These are phyloP conservation scores for Muscidifurax raptorellus DNA, from an alignment of 1,140 invertebrate genomes.

Conservation along the genomic window DNA sequence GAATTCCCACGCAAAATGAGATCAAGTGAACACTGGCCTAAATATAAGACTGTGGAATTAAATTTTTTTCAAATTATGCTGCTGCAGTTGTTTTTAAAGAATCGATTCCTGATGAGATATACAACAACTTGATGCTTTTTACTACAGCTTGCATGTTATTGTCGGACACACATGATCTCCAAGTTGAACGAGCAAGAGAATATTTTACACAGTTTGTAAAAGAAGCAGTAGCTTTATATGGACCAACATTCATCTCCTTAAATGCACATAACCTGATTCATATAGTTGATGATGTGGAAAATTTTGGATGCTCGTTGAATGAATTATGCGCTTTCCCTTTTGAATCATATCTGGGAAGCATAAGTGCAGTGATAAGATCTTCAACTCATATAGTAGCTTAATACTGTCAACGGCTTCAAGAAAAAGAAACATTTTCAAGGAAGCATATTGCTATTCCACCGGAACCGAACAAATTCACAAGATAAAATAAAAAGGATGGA, in stretches of 20 bases:
- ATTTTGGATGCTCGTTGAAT: constrained; percentile 34
- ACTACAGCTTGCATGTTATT: constrained; percentile 2
- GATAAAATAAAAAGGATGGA: not conserved
- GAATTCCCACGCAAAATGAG: constrained; percentile 41
- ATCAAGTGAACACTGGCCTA: not conserved
- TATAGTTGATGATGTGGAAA: constrained; percentile 26
- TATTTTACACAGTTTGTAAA: constrained; percentile 14
- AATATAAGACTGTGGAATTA: constrained; percentile 37
- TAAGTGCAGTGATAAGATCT: not conserved
- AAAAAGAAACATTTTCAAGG: not conserved
- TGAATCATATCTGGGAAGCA: constrained; percentile 22
- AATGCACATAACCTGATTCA: constrained; percentile 36
- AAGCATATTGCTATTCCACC: not conserved
- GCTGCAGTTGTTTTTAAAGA: constrained; percentile 41
- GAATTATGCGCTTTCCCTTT: constrained; percentile 43
- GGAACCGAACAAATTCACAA: not conserved
- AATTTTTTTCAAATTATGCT: constrained; percentile 35
- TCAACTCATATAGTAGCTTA: not conserved
- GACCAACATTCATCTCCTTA: not conserved
- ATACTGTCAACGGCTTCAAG: not conserved
- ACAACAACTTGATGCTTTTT: constrained; percentile 43
- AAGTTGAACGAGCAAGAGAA: constrained; percentile 6
- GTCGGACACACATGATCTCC: not conserved
- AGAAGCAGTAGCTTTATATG: constrained; percentile 1
- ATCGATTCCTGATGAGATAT: constrained; percentile 13